A percentile compares a stretch with the other conserved stretches of the same genome.
Conservation (phyloP, 2,113 vertebrate genomes). For the Origma solitaria region DNA sequence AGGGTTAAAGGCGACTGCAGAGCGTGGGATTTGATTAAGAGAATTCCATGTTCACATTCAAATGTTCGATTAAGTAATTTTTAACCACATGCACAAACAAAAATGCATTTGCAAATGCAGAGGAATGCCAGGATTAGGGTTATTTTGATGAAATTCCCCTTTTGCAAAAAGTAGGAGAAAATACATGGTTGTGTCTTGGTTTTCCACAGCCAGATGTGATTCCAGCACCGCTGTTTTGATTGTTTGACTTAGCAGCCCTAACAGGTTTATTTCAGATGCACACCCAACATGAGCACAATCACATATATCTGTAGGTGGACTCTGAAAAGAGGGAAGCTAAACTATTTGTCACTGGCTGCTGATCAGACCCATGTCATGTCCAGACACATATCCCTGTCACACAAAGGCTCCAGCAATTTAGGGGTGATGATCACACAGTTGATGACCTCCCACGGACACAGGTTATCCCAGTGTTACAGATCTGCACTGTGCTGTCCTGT, state of each 20-base stretch:
- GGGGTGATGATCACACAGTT: not conserved
- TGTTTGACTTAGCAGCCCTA: not conserved
- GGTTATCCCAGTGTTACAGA: not conserved
- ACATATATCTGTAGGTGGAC: not conserved
- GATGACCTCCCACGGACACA: not conserved
- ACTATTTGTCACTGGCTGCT: not conserved
- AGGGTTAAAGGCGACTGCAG: not conserved
- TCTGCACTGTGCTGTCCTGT: not conserved
- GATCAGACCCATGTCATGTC: not conserved
- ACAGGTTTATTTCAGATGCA: not conserved
- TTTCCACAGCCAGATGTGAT: not conserved
- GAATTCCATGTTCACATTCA: not conserved
- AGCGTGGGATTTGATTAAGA: not conserved
- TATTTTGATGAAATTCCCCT: not conserved
- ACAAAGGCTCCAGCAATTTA: not conserved
- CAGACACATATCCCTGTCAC: not conserved
- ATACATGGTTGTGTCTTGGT: fast-evolving
- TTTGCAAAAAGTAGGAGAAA: not conserved
- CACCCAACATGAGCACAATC: not conserved
- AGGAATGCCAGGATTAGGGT: not conserved
- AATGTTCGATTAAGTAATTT: not conserved
- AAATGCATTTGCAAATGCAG: not conserved
- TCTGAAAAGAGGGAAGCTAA: not conserved
- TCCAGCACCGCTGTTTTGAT: not conserved
- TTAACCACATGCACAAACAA: not conserved